These are phyloP conservation scores for Diploptera punctata DNA, from an alignment of 2,888 invertebrate genomes.

Conservation along the genomic window DNA sequence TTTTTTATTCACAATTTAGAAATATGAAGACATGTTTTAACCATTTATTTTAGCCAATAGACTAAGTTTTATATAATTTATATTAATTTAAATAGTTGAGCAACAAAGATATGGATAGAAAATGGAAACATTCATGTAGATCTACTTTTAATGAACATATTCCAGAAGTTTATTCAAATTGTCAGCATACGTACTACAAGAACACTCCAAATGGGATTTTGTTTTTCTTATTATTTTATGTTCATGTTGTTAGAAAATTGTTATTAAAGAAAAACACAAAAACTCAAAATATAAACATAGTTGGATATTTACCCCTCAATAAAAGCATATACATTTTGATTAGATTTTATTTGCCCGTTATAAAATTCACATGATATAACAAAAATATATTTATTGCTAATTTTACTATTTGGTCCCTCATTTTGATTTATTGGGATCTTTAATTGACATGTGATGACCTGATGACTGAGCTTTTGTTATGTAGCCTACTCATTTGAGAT, in stretches of 20 bases:
- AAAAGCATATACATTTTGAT: slow-evolving; percentile 1
- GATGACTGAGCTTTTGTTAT: slow-evolving; percentile 14
- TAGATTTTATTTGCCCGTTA: slow-evolving; percentile 11
- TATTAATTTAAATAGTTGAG: not conserved
- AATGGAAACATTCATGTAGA: not conserved
- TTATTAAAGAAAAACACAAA: too few species aligned
- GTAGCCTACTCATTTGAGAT: not conserved
- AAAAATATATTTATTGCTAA: slow-evolving; percentile 34
- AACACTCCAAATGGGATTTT: too few species aligned
- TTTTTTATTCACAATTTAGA: too few species aligned
- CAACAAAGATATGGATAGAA: not conserved
- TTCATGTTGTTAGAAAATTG: too few species aligned
- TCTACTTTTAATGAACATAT: too few species aligned
- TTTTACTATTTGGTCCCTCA: slow-evolving; percentile 33
- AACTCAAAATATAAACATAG: too few species aligned
- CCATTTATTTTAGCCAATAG: not conserved
- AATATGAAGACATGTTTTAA: not conserved
- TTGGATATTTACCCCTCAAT: too few species aligned
- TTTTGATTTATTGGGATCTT: not conserved
- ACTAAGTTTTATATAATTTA: not conserved
- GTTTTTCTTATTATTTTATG: too few species aligned
- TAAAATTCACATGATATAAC: slow-evolving; percentile 26
- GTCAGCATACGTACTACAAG: too few species aligned
- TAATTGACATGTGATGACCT: slow-evolving; percentile 21
- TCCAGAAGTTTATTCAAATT: too few species aligned